Conservation (phyloP, 2,113 vertebrate species). For the Grantiella picta region DNA sequence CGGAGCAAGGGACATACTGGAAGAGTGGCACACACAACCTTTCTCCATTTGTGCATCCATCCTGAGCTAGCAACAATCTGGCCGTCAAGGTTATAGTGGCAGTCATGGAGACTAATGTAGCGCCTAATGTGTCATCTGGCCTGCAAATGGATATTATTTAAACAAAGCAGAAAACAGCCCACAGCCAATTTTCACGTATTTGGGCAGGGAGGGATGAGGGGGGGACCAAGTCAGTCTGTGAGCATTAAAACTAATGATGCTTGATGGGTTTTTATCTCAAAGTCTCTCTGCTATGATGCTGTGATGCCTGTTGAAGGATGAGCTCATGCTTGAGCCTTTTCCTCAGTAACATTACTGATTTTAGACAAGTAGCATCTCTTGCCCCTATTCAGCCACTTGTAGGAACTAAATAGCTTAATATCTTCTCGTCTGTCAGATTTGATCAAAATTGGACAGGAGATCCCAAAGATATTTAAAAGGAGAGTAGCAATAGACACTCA, state of each 20-base stretch:
- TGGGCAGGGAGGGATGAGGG: too few relatives aligned
- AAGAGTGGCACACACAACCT: not conserved
- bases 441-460: conserved; percentile 26
- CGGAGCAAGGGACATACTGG: not conserved
- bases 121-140: not conserved
- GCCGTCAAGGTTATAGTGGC: not conserved
- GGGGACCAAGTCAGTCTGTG: not conserved
- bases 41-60: not conserved
- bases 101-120: not conserved
- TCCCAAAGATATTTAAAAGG: not conserved
- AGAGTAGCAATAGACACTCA: not conserved
- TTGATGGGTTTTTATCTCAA: conserved; percentile 21
- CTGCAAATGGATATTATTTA: conserved; percentile 3
- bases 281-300: not conserved
- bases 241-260: conserved; percentile 19
- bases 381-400: not conserved
- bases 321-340: not conserved
- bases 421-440: conserved; percentile 12
- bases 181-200: not conserved
- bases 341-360: not conserved
- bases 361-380: not conserved
- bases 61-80: not conserved
- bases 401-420: conserved; percentile 12
- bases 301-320: conserved; percentile 4
- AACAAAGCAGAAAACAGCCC: conserved; percentile 26